Base-by-base conservation (phyloP, 2,113 vertebrate genomes). In the Sturnira hondurensis region DNA sequence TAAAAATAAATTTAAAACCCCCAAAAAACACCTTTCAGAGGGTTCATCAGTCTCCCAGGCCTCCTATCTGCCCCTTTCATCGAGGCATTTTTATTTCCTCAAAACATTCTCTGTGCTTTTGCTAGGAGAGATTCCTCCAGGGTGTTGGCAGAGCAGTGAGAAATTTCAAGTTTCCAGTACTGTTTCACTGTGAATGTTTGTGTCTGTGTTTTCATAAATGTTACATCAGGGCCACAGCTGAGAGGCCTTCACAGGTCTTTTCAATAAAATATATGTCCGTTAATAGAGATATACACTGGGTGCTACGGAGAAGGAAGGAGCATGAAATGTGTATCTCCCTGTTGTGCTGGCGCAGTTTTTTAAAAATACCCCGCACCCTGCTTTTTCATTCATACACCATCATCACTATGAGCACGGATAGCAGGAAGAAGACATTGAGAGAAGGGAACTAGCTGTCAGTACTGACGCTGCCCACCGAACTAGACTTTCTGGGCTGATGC, bases 181-280 rank as follows among this genome's bases (percentile, higher is more conserved):
- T 93, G 36, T 93, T 95, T 96, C 56, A 91, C 63, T 61, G 94
- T 84, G 68, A 86, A 93, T 1, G 0, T 82, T 81, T 84, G 50
- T 96, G 67, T 94, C 38, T 93, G 28, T 95, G 4, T 96, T 87
- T 95, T 93, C 94, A 96, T 87, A 97, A 93, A 96, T 96, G 92
- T 91, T 92, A 61, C 68, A 86, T 93, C 67, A 93, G 56, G 47
- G 38, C 89, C 61, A 38, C 22, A 82, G 76, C 63, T 50, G 86
- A 95, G 52, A 95, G 24, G n/a, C 2, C 15, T 74, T 92, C 68
- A 50, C 4, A 0, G 43, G 63, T 92, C 68, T 96, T 92, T 96
- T 96, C 68, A 96, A 93, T 93, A 95, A 95, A 94, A 93, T 88
- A 91, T 76, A 86, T 43, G 41, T 47, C 67, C 45, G 82, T 93